Evolutionary conservation across 1,140 invertebrate species (phyloP).

Genomic region (Bombus soroeensis): DNA sequence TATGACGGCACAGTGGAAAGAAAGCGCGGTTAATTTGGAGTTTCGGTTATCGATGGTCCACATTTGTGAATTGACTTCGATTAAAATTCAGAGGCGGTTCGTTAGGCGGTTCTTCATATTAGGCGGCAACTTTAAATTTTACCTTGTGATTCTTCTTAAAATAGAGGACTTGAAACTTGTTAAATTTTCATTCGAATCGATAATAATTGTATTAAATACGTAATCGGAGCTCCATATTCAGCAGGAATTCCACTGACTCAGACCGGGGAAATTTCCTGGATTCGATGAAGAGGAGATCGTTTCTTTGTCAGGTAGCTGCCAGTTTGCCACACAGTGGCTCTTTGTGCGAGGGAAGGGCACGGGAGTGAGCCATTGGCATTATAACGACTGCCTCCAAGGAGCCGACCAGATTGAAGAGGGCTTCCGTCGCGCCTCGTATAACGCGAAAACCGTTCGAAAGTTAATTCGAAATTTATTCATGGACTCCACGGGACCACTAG

Average conservation of each 20-base stretch:
- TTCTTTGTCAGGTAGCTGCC: background rate
- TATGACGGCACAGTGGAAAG: constrained; percentile 10
- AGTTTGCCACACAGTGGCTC: background rate
- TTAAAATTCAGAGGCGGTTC: constrained; percentile 21
- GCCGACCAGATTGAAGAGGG: constrained; percentile 60
- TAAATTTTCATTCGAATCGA: background rate
- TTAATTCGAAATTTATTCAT: constrained; percentile 81
- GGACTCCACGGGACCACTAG: constrained; percentile 61
- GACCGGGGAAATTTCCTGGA: background rate
- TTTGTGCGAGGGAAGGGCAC: background rate
- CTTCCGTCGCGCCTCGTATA: constrained; percentile 67
- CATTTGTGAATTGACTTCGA: constrained; percentile 14
- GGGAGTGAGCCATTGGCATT: constrained; percentile 48
- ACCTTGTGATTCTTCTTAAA: background rate
- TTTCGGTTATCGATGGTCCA: constrained; percentile 7
- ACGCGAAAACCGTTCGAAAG: constrained; percentile 70
- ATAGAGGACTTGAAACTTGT: background rate
- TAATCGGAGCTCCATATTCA: background rate
- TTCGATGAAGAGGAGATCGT: too few relatives aligned
- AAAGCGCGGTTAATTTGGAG: constrained; percentile 20
- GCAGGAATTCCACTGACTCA: background rate
- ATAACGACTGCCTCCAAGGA: constrained; percentile 57
- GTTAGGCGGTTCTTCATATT: background rate
- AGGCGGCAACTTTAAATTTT: background rate
- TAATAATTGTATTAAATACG: background rate